A percentile compares a stretch with the other conserved stretches of the same genome.
Evolutionary conservation across 2,113 vertebrate genomes (phyloP).

Genomic region (Uria lomvia): DNA sequence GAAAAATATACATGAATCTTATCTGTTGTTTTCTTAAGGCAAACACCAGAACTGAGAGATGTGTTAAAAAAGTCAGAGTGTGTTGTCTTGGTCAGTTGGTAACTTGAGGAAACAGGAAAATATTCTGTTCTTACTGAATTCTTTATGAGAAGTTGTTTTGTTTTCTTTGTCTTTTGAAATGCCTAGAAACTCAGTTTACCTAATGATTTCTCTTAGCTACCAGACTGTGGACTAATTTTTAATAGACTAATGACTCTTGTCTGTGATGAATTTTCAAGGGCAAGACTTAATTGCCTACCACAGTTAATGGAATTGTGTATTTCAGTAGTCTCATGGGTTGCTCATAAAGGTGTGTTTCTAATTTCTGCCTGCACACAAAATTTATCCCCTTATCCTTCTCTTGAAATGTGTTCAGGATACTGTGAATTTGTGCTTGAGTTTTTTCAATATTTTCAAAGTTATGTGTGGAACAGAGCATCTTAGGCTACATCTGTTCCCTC

Average conservation of each 20-base stretch:
- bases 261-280: not conserved
- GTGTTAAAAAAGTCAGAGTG: not conserved
- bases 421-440: not conserved
- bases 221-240: not conserved
- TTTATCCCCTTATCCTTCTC: not conserved
- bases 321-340: not conserved
- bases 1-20: not conserved
- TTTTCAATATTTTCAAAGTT: not conserved
- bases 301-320: not conserved
- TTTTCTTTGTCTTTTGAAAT: not conserved
- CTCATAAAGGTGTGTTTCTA: not conserved
- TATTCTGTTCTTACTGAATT: not conserved
- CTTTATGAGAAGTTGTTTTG: not conserved
- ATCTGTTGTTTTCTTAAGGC: not conserved
- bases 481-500: accelerated
- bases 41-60: not conserved
- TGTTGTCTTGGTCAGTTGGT: not conserved
- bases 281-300: not conserved
- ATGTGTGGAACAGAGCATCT: accelerated
- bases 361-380: not conserved
- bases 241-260: not conserved
- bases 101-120: not conserved
- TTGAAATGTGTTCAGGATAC: not conserved
- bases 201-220: not conserved
- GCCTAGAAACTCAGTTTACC: not conserved